Base-by-base conservation (phyloP, 2,797 vertebrate genomes). In the Anolis apletophallus region DNA sequence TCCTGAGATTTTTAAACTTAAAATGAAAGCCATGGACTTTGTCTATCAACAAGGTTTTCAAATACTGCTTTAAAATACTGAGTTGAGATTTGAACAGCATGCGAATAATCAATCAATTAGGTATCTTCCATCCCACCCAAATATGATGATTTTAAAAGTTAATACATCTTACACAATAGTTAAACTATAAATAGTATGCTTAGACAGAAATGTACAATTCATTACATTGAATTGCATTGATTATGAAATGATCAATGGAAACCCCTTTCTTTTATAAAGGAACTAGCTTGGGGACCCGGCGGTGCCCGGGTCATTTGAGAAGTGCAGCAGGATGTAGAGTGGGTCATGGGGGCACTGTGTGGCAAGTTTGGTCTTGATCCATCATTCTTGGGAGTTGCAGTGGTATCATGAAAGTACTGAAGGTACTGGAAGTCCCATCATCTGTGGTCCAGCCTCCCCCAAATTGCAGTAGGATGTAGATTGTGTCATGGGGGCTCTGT, bases 131-230 rank as follows among this genome's bases (percentile, higher is more conserved):
- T 17, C 46, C 46, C 32, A 19, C 29, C 78, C 29, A 1, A 55
- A 32, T 32, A 11, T 69, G 50, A 81, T 54, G 52, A 29, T 46
- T 46, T 46, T 5, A 46, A 46, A 46, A 46, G 46, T 46, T 6
- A 46, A 46, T 67, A 77, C 8, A 55, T 23, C 7, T 11, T 23
- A 55, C 3, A 34, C n/a, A 57, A 50, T 14, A 46, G 71, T 50
- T 40, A 64, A 12, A 13, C 10, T 64, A 34, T 8, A 0, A 40
- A 81, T 72, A 16, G 29, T 74, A 71, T 12, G 1, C 23, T 91
- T 88, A 64, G 81, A 54, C 13, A 67, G 81, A 26, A 32, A 89
- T 11, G 34, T 81, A 19, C 32, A 13, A 84, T 9, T 50, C n/a
- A 16, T 16, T n/a, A n/a, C n/a, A n/a, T n/a, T n/a, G n/a, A n/a